Percentiles rank a stretch among this genome's conserved stretches.
Conservation (phyloP, 1,140 invertebrate genomes). For the Helicoverpa armigera region DNA sequence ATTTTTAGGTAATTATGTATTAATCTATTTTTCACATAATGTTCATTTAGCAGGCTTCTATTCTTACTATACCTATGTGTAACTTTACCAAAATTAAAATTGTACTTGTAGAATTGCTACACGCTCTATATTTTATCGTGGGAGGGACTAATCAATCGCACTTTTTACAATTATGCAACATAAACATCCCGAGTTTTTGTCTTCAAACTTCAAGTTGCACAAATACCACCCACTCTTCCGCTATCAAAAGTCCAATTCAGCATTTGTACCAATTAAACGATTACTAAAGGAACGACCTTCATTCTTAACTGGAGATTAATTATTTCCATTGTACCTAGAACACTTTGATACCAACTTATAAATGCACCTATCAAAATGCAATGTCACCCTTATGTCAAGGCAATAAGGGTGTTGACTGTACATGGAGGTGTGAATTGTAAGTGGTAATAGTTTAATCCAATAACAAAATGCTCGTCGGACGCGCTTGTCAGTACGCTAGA, state of each 20-base stretch:
- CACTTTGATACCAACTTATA: conserved; percentile 18
- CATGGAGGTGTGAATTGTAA: not conserved
- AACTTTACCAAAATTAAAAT: no score
- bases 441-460: conserved; percentile 56
- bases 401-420: conserved; percentile 22
- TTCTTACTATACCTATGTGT: no score
- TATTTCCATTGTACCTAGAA: conserved; percentile 59
- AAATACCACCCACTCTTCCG: conserved; percentile 40
- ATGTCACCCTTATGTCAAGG: not conserved
- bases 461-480: conserved; percentile 51
- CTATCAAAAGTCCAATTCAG: conserved; percentile 28
- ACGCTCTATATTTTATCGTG: no score
- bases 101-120: no score
- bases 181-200: not conserved
- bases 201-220: conserved; percentile 1
- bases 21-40: no score
- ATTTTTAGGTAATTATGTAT: no score
- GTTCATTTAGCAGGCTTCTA: no score
- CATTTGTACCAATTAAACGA: conserved; percentile 55
- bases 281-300: conserved; percentile 52
- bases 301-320: conserved; percentile 58
- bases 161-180: not conserved
- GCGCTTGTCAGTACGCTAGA: conserved; percentile 51
- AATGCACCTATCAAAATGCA: not conserved
- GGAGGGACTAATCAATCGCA: no score